Base-by-base conservation (phyloP, 2,113 vertebrate genomes). In the Argyrosomus japonicus region DNA sequence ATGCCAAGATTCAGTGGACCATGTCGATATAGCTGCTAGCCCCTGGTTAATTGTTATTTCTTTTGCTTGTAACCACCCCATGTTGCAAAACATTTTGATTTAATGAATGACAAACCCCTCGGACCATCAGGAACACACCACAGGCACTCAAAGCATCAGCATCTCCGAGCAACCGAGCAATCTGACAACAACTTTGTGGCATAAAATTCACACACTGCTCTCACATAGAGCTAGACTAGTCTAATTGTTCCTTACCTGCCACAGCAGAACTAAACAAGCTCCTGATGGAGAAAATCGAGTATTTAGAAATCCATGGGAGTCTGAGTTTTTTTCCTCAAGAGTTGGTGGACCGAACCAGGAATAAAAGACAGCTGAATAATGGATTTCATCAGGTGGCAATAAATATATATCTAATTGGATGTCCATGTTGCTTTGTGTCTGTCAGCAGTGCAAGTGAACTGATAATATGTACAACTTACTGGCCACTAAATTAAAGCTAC, bases 81-180 rank as follows among this genome's bases (percentile, higher is more conserved):
- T 75, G 54, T 40, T 63, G 67, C 32, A 43, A 73, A 81, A n/a
- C 74, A 81, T 75, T 75, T 15, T 76, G 50, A 36, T 68, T 56
- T 68, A 88, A 85, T 82, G 57, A 85, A 79, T 73, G 48, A 51
- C 64, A 72, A 64, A 64, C 17, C 32, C 68, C 27, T 32, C 61
- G 45, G 54, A 57, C 54, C 56, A 27, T 36, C 50, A 58, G 47
- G 51, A 75, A 77, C 27, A 64, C 47, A 74, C 80, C 18, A 53
- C 64, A 79, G 74, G 63, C 76, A 27, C 62, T 77, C 47, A 68
- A 53, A 77, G 50, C 12, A 50, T 79, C 79, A 48, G 68, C 53
- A 81, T 63, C 50, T 47, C 6, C 0, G 23, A 21, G 73, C 18
- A 45, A 50, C 60, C 29, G 29, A 29, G 27, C 47, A 48, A 27